Evolutionary conservation across 2,888 invertebrate genomes (phyloP).

Genomic region (Margaritifera margaritifera): DNA sequence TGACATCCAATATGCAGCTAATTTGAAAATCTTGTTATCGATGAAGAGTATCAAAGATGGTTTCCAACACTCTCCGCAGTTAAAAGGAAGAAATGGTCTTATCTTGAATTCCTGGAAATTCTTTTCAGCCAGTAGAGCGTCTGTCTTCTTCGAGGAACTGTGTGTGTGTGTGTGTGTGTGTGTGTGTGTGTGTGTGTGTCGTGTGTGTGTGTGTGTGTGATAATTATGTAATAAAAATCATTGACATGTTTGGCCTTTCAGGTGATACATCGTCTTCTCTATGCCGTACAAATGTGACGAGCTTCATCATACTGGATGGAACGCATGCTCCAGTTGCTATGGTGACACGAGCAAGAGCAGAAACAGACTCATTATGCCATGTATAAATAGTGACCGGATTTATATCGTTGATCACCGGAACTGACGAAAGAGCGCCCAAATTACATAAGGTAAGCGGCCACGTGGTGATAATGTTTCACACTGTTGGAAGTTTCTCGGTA

Average conservation of each 20-base stretch:
- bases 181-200: not conserved
- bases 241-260: slow-evolving; percentile 70
- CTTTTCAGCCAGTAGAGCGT: too few relatives aligned
- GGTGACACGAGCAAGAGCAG: slow-evolving; percentile 77
- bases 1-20: too few relatives aligned
- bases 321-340: slow-evolving; percentile 95
- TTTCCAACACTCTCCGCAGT: too few relatives aligned
- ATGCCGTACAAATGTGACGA: slow-evolving; percentile 88
- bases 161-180: too few relatives aligned
- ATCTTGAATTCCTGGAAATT: too few relatives aligned
- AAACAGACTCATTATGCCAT: slow-evolving; percentile 87
- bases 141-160: too few relatives aligned
- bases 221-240: not conserved
- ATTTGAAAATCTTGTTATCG: too few relatives aligned
- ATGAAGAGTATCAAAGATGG: too few relatives aligned
- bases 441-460: slow-evolving; percentile 52
- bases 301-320: slow-evolving; percentile 97
- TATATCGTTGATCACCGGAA: slow-evolving; percentile 88
- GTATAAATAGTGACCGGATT: slow-evolving; percentile 85
- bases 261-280: slow-evolving; percentile 89
- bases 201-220: not conserved
- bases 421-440: slow-evolving; percentile 81
- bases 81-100: too few relatives aligned
- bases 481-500: too few relatives aligned
- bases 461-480: not conserved